A percentile compares a stretch with the other conserved stretches of the same genome.
Evolutionary conservation across 2,113 vertebrate species (phyloP).

Genomic region (Gymnocephalus cernua): DNA sequence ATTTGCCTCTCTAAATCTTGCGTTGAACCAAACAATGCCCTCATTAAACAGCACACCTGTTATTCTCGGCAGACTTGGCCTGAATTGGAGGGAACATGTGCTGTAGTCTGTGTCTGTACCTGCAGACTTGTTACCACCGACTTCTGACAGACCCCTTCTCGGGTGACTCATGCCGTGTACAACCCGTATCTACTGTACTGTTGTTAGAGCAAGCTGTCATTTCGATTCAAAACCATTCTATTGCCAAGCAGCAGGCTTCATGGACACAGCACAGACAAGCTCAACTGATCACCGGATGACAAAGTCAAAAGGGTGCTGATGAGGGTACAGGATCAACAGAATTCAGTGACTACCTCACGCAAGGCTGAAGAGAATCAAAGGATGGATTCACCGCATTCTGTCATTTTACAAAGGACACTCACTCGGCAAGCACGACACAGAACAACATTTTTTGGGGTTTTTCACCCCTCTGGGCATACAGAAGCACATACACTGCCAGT

Average conservation of each 20-base stretch:
- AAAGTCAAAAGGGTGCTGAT: constrained; percentile 23
- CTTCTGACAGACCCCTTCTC: constrained; percentile 44
- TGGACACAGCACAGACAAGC: background rate
- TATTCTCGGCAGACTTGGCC: constrained; percentile 63
- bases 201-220: constrained; percentile 25
- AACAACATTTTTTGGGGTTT: constrained; percentile 34
- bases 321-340: background rate
- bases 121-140: constrained; percentile 37
- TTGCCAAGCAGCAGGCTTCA: constrained; percentile 15
- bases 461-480: constrained; percentile 22
- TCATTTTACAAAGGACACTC: background rate
- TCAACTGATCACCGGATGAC: background rate
- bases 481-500: constrained; percentile 18
- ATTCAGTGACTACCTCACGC: background rate
- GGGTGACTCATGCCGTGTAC: constrained; percentile 48
- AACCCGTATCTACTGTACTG: constrained; percentile 16
- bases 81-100: constrained; percentile 52
- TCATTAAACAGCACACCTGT: constrained; percentile 71
- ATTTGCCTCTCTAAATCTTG: constrained; percentile 32
- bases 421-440: background rate
- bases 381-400: background rate
- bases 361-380: background rate
- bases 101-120: constrained; percentile 42
- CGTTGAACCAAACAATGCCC: constrained; percentile 43
- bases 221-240: constrained; percentile 26